Base-by-base conservation (phyloP, 2,797 vertebrate genomes). In the Acrossocheilus fasciatus region DNA sequence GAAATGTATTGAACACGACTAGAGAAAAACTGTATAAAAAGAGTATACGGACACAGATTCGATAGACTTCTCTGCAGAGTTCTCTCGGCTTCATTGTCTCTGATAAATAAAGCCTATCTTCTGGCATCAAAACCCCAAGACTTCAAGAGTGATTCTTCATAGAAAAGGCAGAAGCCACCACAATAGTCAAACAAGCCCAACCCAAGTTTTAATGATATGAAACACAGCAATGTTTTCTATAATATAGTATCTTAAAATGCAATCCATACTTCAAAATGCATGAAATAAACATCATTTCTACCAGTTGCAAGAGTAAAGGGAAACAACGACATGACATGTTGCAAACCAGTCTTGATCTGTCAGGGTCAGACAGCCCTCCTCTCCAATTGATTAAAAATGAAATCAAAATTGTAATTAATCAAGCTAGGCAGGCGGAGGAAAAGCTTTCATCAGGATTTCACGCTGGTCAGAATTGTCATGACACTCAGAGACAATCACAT, bases 391-490 rank as follows among this genome's bases (percentile, higher is more conserved):
- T 85, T 81, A 81, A 70, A 84, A 85, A 81, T 81, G 1, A 73
- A 80, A 87, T 73, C 69, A 76, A 36, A 54, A 69, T 64, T 43
- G 34, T 86, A 86, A 80, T 85, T 85, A 73, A 64, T 79, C 45
- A 73, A 80, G 80, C 52, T 54, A 52, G 43, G 52, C 52, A 59
- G 30, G 23, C 0, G 34, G 57, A 81, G 57, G 45, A 64, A 52
- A 34, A 81, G 85, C 85, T 81, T 86, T 86, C 57, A 75, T 86
- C 85, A 73, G 84, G 84, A 80, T 86, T 86, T 80, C 84, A 86
- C 20, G 68, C 84, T 80, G 84, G 41, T 80, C 68, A 80, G 12
- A 62, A 64, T 50, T 62, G 84, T 81, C 54, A 73, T 73, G 77
- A 77, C 23, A 64, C 68, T 86, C 76, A 80, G 26, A 86, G 84